A percentile compares a stretch with the other conserved stretches of the same genome.
Conservation (phyloP, 2,797 vertebrate genomes). For the Rhodeus uyekii region DNA sequence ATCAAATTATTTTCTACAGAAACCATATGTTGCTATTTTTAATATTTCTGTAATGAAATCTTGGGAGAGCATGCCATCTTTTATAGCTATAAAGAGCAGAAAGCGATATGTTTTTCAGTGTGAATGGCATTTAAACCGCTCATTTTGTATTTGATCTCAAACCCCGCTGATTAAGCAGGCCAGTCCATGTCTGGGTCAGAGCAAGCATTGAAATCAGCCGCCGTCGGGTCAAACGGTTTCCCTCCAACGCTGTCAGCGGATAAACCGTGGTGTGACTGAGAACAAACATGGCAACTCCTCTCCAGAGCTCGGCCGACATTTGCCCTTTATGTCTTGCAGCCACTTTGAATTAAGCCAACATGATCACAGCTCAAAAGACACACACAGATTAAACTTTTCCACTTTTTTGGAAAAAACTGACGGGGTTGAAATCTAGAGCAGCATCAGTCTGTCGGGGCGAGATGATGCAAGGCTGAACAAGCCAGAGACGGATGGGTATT, state of each 20-base stretch:
- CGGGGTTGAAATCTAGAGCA: slow-evolving; percentile 27
- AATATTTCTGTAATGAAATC: too few species aligned
- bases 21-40: not conserved
- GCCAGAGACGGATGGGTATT: not conserved
- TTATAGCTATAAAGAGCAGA: not conserved
- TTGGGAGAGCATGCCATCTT: not conserved
- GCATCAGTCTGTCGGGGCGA: too few species aligned
- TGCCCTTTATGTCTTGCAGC: slow-evolving; percentile 40
- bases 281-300: slow-evolving; percentile 39
- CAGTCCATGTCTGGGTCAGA: not conserved
- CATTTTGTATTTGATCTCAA: not conserved
- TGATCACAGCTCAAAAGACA: slow-evolving; percentile 41
- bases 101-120: not conserved
- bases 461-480: slow-evolving; percentile 37
- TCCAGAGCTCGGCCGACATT: slow-evolving; percentile 26
- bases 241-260: slow-evolving; percentile 26
- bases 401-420: not conserved
- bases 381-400: slow-evolving; percentile 2
- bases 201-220: slow-evolving; percentile 15
- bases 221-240: slow-evolving; percentile 34
- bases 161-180: not conserved
- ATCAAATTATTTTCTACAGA: not conserved
- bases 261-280: slow-evolving; percentile 25
- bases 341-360: slow-evolving; percentile 43
- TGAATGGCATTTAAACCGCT: not conserved